Evolutionary conservation across 2,888 invertebrate genomes (phyloP).

Genomic region (Yponomeuta evonymella): DNA sequence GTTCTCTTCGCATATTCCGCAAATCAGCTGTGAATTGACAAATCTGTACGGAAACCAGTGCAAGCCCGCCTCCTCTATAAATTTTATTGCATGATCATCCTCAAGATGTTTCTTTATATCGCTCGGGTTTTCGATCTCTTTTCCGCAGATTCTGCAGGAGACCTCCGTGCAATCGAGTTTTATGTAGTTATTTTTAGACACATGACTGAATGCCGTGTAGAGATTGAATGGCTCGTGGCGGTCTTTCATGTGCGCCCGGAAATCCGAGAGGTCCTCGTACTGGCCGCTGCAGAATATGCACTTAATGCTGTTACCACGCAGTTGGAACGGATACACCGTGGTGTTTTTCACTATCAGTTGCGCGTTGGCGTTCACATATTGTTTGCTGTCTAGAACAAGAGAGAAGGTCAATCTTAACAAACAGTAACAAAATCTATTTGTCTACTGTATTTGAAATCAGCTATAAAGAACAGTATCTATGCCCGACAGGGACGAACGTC

Average conservation of each 20-base stretch:
- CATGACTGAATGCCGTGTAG: background rate
- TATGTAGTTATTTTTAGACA: background rate
- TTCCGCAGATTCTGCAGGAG: conserved; percentile 8
- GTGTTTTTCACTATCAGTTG: conserved; percentile 9
- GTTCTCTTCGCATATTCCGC: conserved; percentile 10
- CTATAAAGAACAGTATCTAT: background rate
- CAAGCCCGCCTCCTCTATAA: background rate
- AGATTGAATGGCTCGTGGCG: conserved; percentile 5
- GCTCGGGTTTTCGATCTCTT: background rate
- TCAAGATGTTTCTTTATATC: background rate
- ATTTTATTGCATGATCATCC: background rate
- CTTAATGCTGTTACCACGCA: background rate
- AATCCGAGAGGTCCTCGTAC: conserved; percentile 6
- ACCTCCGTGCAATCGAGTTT: conserved; percentile 12
- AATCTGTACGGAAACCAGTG: conserved; percentile 10
- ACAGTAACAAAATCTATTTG: background rate
- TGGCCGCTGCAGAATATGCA: conserved; percentile 16
- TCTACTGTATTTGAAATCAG: background rate
- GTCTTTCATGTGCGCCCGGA: conserved; percentile 13
- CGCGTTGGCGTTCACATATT: conserved; percentile 34
- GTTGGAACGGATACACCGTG: conserved; percentile 19
- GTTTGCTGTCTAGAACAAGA: conserved; percentile 7
- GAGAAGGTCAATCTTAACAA: background rate
- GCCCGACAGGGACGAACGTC: background rate
- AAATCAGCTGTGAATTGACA: background rate